Conservation (phyloP, 2,113 vertebrate genomes). For the Condylura cristata region DNA sequence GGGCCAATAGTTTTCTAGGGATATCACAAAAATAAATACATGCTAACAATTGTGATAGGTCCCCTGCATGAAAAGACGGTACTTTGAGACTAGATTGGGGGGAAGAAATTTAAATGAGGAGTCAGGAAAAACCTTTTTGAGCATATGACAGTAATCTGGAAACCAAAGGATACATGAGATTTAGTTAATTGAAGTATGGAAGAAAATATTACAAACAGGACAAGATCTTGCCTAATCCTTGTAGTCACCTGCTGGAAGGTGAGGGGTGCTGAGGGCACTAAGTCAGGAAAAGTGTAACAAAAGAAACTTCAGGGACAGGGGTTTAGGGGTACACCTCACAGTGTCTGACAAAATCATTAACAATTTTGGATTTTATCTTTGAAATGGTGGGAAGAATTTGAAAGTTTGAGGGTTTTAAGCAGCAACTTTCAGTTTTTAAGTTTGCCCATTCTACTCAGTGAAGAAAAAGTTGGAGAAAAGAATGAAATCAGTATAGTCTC, state of each 20-base stretch:
- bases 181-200: background rate
- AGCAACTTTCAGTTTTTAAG: background rate
- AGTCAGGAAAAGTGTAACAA: background rate
- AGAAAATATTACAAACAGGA: background rate
- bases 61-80: background rate
- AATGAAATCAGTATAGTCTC: background rate
- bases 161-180: background rate
- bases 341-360: background rate
- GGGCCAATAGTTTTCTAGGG: background rate
- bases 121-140: background rate
- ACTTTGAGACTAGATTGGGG: background rate
- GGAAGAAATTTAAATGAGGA: background rate
- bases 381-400: background rate
- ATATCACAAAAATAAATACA: slow-evolving; percentile 1
- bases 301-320: background rate
- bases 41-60: background rate
- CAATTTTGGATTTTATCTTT: background rate
- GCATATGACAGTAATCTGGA: background rate
- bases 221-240: too few relatives aligned
- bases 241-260: background rate
- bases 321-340: background rate
- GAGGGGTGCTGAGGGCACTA: background rate
- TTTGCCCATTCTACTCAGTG: background rate
- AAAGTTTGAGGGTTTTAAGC: background rate
- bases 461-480: background rate